Percentiles rank a stretch among this genome's conserved stretches.
These are phyloP conservation scores for Dasypus novemcinctus DNA, from an alignment of 2,113 vertebrate species.

Conservation along the genomic window DNA sequence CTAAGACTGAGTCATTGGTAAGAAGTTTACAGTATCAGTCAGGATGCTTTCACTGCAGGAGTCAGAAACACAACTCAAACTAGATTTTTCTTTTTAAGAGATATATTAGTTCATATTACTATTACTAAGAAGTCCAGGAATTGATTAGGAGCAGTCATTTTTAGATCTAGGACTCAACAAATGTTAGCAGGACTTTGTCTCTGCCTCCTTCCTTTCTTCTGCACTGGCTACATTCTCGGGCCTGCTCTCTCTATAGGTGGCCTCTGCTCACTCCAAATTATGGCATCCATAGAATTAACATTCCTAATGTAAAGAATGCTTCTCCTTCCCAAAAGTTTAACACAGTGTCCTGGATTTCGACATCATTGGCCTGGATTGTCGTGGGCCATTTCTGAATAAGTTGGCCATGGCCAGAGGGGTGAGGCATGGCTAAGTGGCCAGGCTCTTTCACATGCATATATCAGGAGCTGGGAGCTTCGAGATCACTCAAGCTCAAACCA, in stretches of 20 bases:
- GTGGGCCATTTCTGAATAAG: not conserved
- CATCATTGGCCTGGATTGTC: not conserved
- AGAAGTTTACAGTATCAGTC: not conserved
- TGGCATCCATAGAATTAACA: not conserved
- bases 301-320: not conserved
- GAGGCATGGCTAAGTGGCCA: not conserved
- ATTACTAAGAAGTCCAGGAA: not conserved
- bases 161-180: not conserved
- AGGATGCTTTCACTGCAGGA: not conserved
- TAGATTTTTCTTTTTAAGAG: not conserved
- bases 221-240: not conserved
- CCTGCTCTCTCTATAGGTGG: not conserved
- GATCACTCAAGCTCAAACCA: not conserved
- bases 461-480: not conserved
- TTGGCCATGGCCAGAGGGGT: not conserved
- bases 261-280: not conserved
- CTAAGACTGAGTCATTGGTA: not conserved
- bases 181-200: not conserved
- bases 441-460: not conserved
- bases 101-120: not conserved
- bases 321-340: not conserved
- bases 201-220: not conserved
- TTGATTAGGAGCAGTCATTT: not conserved
- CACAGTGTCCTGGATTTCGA: not conserved
- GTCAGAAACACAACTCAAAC: not conserved